Evolutionary conservation across 2,888 invertebrate species (phyloP).

Genomic region (Onchidella celtica): DNA sequence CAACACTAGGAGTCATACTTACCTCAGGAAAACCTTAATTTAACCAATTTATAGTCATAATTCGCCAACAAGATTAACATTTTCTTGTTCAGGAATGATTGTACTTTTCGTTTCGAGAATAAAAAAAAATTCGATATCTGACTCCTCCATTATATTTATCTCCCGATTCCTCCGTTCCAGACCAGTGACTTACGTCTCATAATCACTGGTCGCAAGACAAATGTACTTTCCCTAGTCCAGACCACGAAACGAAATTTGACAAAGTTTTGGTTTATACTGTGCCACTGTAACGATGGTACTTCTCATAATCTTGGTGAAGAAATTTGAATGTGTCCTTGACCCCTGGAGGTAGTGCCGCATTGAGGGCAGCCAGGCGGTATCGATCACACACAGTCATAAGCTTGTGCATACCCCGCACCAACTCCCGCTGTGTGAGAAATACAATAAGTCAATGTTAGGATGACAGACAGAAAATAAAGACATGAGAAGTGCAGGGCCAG

Average conservation of each 20-base stretch:
- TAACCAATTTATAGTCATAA: no score
- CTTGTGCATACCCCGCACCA: slow-evolving; percentile 29
- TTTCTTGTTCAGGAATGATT: no score
- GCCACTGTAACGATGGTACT: slow-evolving; percentile 45
- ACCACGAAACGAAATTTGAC: no score
- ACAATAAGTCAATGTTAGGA: background rate
- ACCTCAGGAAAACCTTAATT: no score
- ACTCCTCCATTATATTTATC: no score
- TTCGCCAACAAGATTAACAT: no score
- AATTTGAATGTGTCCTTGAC: slow-evolving; percentile 46
- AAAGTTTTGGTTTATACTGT: slow-evolving; percentile 12
- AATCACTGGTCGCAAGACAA: background rate
- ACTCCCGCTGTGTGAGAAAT: slow-evolving; percentile 25
- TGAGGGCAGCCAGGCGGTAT: slow-evolving; percentile 40
- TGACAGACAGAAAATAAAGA: no score
- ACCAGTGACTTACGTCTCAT: background rate
- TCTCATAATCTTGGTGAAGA: slow-evolving; percentile 45
- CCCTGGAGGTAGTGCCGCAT: slow-evolving; percentile 36
- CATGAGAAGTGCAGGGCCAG: no score
- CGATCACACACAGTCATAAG: slow-evolving; percentile 41
- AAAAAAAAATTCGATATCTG: background rate
- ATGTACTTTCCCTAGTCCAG: background rate
- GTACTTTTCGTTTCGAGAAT: no score
- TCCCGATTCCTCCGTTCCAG: no score
- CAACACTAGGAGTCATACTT: no score